phyloP scores from a whole-genome alignment of 2,797 vertebrate genomes.

The Rhabdophis nuchalis region DNA sequence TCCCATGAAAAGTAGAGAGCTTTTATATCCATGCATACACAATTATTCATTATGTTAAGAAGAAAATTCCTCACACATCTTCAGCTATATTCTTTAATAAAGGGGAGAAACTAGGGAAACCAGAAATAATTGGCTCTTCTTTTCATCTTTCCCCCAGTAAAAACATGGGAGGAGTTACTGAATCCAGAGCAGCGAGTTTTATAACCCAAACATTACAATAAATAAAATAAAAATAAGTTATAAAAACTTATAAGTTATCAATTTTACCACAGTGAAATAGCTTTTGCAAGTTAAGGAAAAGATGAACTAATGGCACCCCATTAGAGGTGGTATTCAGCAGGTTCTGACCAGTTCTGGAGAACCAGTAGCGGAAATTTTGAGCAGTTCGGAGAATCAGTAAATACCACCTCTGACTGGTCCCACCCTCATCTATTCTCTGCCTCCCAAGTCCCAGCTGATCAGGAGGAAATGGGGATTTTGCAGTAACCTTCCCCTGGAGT shows the following conservation, averaged over 20 bases:
- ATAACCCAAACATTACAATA: neutral
- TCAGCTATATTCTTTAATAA: constrained; percentile 41
- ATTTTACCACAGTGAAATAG: neutral
- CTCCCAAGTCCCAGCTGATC: no score
- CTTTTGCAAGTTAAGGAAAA: neutral
- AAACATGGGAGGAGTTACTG: neutral
- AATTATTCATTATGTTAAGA: constrained; percentile 76
- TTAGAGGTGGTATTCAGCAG: no score
- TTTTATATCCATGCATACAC: constrained; percentile 65
- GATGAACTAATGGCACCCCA: neutral
- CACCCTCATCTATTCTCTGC: no score
- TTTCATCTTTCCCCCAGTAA: neutral
- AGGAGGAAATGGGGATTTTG: no score
- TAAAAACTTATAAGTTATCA: neutral
- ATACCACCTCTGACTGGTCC: no score
- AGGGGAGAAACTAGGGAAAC: neutral
- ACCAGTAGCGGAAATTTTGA: no score
- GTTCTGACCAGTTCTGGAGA: no score
- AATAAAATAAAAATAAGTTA: neutral
- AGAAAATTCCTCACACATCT: constrained; percentile 39
- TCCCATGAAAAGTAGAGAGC: constrained; percentile 73
- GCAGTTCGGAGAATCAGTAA: no score
- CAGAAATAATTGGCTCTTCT: neutral
- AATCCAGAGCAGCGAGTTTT: neutral
- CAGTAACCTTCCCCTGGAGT: no score